phyloP scores from a whole-genome alignment of 2,797 vertebrate genomes.

The Stomatorhinus walkeri region DNA sequence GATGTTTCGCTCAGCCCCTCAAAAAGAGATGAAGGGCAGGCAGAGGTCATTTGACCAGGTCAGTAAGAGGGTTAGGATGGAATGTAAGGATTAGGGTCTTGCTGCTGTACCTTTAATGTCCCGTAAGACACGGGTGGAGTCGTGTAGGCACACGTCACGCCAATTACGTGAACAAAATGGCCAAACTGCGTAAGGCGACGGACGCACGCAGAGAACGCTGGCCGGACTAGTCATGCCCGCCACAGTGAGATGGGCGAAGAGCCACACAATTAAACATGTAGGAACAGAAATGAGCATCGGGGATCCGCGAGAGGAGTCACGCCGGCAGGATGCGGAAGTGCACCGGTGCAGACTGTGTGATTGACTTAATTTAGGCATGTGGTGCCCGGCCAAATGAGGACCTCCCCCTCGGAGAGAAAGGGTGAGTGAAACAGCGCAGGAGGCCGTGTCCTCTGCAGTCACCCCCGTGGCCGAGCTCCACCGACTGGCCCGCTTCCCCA shows the following conservation, averaged over 20 bases:
- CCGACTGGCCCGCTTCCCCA: not conserved
- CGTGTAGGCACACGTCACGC: not conserved
- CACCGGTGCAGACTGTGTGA: not conserved
- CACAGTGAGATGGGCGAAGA: not conserved
- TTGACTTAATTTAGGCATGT: not conserved
- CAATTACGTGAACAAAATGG: not conserved
- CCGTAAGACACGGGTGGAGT: not conserved
- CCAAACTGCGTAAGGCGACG: not conserved
- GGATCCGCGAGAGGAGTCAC: too few species aligned
- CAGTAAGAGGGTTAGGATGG: not conserved
- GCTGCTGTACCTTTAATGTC: not conserved
- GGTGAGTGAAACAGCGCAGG: slow-evolving; percentile 14
- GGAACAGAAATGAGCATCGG: not conserved
- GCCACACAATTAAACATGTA: not conserved
- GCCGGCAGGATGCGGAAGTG: not conserved
- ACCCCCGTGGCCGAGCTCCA: not conserved
- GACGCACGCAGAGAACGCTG: not conserved
- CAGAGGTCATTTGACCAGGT: not conserved
- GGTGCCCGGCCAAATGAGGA: slow-evolving; percentile 8
- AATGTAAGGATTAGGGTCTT: not conserved
- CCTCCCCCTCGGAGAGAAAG: not conserved
- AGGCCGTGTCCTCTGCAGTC: not conserved
- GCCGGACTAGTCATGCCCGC: not conserved
- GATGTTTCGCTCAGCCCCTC: not conserved
- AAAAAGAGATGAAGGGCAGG: not conserved